Evolutionary conservation across 2,113 vertebrate genomes (phyloP), one percentile per base, ranked within the genome.

Genomic region (Dasypus novemcinctus): DNA sequence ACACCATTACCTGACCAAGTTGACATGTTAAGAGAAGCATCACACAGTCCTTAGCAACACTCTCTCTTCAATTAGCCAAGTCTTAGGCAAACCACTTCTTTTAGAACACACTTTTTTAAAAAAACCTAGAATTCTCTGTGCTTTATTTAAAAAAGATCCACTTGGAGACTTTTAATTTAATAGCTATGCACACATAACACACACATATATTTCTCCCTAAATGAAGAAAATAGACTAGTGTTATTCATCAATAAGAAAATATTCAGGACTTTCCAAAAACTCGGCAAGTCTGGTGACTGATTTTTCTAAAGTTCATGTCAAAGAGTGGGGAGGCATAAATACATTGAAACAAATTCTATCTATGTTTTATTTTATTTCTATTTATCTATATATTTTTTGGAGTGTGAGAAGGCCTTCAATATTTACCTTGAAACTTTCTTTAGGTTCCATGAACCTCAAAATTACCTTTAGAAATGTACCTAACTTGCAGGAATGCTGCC

Each of bases 1-100:
- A 11, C 5, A 49, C 46, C 46, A 49, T 49, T 49, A 49, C 46
- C 46, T 49, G 8, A 11, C 8, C 46, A 49, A 49, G 46, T 49
- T 49, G 46, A 49, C 46, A 49, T 49, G 46, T 49, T 49, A 49
- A 11, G 8, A 7, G 8, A 49, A 49, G 46, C 46, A 49, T 49
- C 46, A 49, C 46, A 74, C 0, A 43, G 25, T 79, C 23, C n/a
- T 71, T 78, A 27, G 52, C 33, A 88, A 81, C 11, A 52, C 4
- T 72, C 43, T 59, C 7, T 78, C 63, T 95, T 97, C 57, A 79
- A 52, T 91, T 88, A 93, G 82, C 63, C 41, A 49, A 83, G 64
- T 69, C 23, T 92, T 85, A 54, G 4, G 4, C 52, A 92, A 95
- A 29, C 6, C 2, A 75, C 82, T 96, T 94, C 33, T 78, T 92